Conservation (phyloP, 2,888 invertebrate genomes). For the Drosophila stalkeri region DNA sequence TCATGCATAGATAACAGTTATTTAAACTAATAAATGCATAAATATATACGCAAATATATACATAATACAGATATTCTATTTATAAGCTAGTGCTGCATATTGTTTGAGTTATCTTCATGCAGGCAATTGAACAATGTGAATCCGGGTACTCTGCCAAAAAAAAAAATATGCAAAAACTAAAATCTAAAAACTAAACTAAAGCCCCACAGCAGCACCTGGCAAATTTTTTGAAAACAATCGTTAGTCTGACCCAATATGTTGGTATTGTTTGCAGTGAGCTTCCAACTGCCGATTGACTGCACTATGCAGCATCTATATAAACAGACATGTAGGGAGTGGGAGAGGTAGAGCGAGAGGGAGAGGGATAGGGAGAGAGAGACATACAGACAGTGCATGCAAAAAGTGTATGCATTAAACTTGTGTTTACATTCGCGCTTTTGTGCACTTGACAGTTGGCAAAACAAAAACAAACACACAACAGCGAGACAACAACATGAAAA, state of each 20-base stretch:
- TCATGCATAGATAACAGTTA: constrained; percentile 3
- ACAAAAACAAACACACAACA: constrained; percentile 5
- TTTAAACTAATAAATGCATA: neutral
- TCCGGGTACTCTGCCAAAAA: constrained; percentile 2
- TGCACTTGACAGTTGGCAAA: constrained; percentile 40
- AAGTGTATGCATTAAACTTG: constrained; percentile 21
- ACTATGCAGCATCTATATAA: neutral
- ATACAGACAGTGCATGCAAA: neutral
- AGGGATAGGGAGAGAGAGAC: neutral
- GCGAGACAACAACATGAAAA: neutral
- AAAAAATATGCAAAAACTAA: neutral
- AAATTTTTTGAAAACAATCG: constrained; percentile 7
- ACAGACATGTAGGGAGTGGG: neutral
- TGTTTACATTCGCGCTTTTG: constrained; percentile 39
- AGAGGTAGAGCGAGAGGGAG: too few species aligned
- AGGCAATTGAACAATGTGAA: constrained; percentile 7
- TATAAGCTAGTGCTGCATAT: neutral
- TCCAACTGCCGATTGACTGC: constrained; percentile 13
- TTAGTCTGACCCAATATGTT: neutral
- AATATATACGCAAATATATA: neutral
- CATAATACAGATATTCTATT: neutral
- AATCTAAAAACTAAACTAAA: neutral
- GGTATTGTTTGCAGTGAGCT: neutral
- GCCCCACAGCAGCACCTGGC: neutral
- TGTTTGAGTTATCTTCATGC: constrained; percentile 9